These are phyloP conservation scores for Lydus trimaculatus DNA, from an alignment of 2,888 invertebrate genomes.

Conservation along the genomic window DNA sequence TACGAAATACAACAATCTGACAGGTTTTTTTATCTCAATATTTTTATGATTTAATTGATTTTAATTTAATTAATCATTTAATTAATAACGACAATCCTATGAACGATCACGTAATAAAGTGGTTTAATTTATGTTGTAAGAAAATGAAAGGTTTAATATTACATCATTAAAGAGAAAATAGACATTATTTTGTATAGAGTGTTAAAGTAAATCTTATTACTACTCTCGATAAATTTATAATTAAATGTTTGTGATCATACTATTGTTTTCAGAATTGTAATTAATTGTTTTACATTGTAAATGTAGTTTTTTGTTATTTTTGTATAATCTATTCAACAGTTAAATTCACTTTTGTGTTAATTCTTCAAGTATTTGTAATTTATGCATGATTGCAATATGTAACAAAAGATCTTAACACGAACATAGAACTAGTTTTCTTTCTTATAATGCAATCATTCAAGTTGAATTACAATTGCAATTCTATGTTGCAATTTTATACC, in stretches of 20 bases:
- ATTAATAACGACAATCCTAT: not conserved
- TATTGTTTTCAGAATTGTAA: not conserved
- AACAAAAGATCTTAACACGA: not conserved
- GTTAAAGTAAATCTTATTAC: not conserved
- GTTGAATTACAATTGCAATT: not conserved
- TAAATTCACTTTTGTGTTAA: not conserved
- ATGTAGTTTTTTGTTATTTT: not conserved
- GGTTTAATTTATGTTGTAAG: not conserved
- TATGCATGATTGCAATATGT: not conserved
- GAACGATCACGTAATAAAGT: not conserved
- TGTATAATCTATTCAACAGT: not conserved
- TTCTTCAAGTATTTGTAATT: not conserved
- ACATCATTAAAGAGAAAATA: conserved; percentile 2
- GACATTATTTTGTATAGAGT: not conserved
- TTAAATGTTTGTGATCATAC: not conserved
- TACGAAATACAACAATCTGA: too few species aligned
- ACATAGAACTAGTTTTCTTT: not conserved
- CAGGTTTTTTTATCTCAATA: not conserved
- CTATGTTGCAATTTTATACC: not conserved
- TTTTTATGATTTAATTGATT: not conserved
- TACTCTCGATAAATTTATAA: too few species aligned
- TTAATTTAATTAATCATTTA: not conserved
- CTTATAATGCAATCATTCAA: conserved; percentile 4
- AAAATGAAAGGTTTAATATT: conserved; percentile 2
- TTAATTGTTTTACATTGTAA: not conserved